These are phyloP conservation scores for Dryadula phaetusa DNA, from an alignment of 2,888 invertebrate genomes.

Conservation along the genomic window DNA sequence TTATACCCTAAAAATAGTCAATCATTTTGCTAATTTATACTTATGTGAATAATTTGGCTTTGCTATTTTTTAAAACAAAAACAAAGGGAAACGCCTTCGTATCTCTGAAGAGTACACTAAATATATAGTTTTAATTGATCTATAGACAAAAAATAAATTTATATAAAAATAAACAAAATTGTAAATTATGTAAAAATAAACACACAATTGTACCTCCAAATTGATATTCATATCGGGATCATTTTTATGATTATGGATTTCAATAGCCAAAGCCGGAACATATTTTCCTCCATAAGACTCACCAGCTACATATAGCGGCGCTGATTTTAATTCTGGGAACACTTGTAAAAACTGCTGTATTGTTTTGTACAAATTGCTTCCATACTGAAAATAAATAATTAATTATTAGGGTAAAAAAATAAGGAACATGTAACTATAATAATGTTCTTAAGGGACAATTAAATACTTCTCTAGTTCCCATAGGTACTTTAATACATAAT, in stretches of 20 bases:
- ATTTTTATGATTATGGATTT: constrained; percentile 74
- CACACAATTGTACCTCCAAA: constrained; percentile 65
- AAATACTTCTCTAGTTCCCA: not conserved
- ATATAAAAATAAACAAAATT: not conserved
- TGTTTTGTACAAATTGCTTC: constrained; percentile 82
- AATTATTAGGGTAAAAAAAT: not conserved
- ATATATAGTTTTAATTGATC: no score
- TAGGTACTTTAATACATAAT: no score
- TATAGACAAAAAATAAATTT: no score
- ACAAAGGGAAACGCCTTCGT: no score
- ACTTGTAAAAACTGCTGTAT: constrained; percentile 85
- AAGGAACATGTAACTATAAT: not conserved
- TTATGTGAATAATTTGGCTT: no score
- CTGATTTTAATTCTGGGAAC: constrained; percentile 82
- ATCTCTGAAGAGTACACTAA: no score
- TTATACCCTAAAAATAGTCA: constrained; percentile 62
- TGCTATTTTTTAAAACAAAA: no score
- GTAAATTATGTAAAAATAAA: not conserved
- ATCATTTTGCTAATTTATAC: no score
- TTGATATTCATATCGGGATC: constrained; percentile 62
- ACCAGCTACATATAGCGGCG: constrained; percentile 86
- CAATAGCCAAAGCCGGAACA: constrained; percentile 83
- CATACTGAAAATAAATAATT: constrained; percentile 62
- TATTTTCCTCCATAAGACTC: constrained; percentile 87
- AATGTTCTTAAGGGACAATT: not conserved